Evolutionary conservation across 2,797 vertebrate genomes (phyloP).

Genomic region (Chloroceryle inda): DNA sequence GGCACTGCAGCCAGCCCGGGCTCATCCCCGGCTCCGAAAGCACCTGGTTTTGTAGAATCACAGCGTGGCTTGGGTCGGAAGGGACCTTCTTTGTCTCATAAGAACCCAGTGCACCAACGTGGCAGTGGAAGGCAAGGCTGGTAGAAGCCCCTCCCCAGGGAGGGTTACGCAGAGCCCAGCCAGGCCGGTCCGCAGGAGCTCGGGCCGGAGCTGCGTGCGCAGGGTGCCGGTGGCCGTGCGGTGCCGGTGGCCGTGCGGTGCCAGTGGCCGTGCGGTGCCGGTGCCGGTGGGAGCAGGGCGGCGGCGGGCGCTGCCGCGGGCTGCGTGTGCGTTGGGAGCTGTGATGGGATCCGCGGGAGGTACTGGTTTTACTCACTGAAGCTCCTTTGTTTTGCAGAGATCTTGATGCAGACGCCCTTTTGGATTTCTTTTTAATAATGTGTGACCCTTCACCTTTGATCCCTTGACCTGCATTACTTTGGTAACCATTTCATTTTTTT

Average conservation of each 20-base stretch:
- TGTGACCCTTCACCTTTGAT: conserved; percentile 99
- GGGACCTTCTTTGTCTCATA: background rate
- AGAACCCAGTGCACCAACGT: rapidly evolving
- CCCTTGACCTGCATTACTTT: conserved; percentile 99
- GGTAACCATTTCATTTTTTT: conserved; percentile 99
- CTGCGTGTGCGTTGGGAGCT: conserved; percentile 46
- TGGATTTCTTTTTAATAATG: conserved; percentile 98
- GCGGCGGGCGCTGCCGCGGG: background rate
- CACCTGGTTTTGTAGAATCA: rapidly evolving
- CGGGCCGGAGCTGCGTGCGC: no score
- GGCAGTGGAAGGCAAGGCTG: background rate
- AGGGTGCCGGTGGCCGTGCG: no score
- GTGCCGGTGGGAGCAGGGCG: background rate
- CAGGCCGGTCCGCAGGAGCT: background rate
- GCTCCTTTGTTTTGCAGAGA: conserved; percentile 99
- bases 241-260: no score
- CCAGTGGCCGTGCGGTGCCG: no score
- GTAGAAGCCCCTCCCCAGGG: background rate
- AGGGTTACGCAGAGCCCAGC: background rate
- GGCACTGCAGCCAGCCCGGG: background rate
- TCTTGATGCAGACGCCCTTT: conserved; percentile 94
- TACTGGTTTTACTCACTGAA: conserved; percentile 88
- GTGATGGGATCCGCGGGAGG: conserved; percentile 60
- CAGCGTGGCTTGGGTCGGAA: background rate
- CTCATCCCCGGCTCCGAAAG: background rate